phyloP scores from a whole-genome alignment of 2,797 vertebrate species.

The Lithobates pipiens region DNA sequence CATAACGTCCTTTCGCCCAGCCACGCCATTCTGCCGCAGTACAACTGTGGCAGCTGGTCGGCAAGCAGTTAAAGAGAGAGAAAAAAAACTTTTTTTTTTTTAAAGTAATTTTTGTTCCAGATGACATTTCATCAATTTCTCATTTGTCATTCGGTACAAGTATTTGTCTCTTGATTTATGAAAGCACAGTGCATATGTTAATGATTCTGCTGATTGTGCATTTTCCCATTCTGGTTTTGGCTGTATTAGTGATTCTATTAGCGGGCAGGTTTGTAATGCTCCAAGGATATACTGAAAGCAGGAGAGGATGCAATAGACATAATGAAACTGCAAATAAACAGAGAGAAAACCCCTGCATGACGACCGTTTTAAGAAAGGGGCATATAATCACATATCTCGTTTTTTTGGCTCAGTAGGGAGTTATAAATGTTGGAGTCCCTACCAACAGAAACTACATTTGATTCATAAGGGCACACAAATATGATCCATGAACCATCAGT shows the following conservation, averaged over 20 bases:
- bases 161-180: conserved; percentile 23
- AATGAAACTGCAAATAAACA: conserved; percentile 13
- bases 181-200: conserved; percentile 1
- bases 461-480: too few species aligned
- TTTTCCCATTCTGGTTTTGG: conserved; percentile 26
- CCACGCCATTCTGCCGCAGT: too few species aligned
- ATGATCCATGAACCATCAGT: too few species aligned
- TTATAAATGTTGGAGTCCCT: too few species aligned
- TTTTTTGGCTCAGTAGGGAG: too few species aligned
- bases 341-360: neutral
- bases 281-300: conserved; percentile 20
- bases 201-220: conserved; percentile 43
- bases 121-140: neutral
- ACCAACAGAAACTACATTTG: too few species aligned
- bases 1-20: too few species aligned
- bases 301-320: neutral
- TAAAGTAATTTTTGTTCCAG: neutral
- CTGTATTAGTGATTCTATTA: neutral
- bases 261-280: conserved; percentile 14
- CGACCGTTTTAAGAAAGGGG: neutral
- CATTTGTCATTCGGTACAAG: conserved; percentile 1
- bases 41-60: too few species aligned
- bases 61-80: too few species aligned
- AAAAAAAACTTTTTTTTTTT: neutral
- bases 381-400: too few species aligned